Conservation (phyloP, 2,113 vertebrate species). For the Istiophorus platypterus region DNA sequence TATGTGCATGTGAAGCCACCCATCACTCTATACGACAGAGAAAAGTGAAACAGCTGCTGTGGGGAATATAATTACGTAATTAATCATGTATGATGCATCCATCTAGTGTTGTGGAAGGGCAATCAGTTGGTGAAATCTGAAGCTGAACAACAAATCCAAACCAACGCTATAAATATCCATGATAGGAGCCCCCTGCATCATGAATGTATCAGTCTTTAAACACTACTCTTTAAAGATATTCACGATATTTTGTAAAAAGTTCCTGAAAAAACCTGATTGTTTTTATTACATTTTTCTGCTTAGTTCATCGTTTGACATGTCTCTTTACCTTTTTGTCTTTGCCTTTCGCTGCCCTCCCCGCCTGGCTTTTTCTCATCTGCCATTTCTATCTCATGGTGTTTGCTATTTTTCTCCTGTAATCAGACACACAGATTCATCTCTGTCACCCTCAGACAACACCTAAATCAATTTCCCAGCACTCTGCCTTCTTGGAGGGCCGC, state of each 20-base stretch:
- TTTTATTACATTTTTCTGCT: neutral
- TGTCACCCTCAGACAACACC: conserved; percentile 71
- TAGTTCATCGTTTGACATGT: conserved; percentile 8
- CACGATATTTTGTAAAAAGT: neutral
- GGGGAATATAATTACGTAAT: neutral
- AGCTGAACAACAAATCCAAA: neutral
- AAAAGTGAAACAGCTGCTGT: neutral
- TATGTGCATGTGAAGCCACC: no score
- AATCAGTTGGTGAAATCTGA: neutral
- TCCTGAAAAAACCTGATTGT: neutral
- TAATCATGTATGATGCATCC: neutral
- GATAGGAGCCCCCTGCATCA: neutral
- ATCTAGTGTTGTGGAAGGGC: neutral
- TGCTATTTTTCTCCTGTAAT: conserved; percentile 75
- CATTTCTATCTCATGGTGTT: conserved; percentile 63
- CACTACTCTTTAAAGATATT: neutral
- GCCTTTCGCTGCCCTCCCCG: neutral
- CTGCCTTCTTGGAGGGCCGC: conserved; percentile 68
- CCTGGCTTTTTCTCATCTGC: conserved; percentile 45
- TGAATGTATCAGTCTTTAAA: neutral
- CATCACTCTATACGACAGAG: neutral
- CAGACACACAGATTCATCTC: conserved; percentile 80
- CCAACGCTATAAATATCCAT: neutral
- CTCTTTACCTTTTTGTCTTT: neutral
- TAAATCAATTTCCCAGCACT: conserved; percentile 81